Conservation (phyloP, 1,140 invertebrate species). For the Gonatopus flavifemur region DNA sequence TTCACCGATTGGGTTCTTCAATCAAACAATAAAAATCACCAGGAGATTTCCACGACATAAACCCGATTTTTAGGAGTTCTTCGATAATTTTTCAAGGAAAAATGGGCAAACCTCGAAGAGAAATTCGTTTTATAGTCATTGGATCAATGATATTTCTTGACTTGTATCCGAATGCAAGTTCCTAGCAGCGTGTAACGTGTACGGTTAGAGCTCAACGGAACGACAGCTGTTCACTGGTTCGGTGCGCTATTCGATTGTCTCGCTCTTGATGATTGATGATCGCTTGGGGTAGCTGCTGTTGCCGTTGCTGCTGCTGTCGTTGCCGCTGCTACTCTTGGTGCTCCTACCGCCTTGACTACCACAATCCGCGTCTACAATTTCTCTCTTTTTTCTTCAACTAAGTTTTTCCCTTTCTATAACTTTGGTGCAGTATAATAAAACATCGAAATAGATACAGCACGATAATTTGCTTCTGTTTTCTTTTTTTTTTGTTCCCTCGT, state of each 20-base stretch:
- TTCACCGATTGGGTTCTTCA: no score
- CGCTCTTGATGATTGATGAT: slow-evolving; percentile 60
- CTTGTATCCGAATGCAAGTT: no score
- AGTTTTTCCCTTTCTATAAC: slow-evolving; percentile 33
- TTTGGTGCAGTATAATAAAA: slow-evolving; percentile 20
- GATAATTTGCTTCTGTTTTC: slow-evolving; percentile 15
- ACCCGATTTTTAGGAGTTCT: no score
- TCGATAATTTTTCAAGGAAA: no score
- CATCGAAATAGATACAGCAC: slow-evolving; percentile 17
- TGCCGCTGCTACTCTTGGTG: slow-evolving; percentile 15
- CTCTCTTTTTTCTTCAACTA: slow-evolving; percentile 33
- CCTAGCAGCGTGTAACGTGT: slow-evolving; percentile 44
- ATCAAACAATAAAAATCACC: no score
- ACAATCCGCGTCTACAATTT: slow-evolving; percentile 33
- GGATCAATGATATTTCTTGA: no score
- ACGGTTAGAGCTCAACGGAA: slow-evolving; percentile 47
- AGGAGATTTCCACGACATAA: no score
- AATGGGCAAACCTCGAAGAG: no score
- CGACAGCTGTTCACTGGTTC: slow-evolving; percentile 57
- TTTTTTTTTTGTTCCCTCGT: no score
- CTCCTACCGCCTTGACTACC: slow-evolving; percentile 22
- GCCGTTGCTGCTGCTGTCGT: slow-evolving; percentile 15
- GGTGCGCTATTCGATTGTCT: slow-evolving; percentile 57
- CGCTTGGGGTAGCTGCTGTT: slow-evolving; percentile 49
- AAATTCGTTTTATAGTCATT: no score